phyloP scores from a whole-genome alignment of 2,888 invertebrate genomes.

The Agriopis marginaria region DNA sequence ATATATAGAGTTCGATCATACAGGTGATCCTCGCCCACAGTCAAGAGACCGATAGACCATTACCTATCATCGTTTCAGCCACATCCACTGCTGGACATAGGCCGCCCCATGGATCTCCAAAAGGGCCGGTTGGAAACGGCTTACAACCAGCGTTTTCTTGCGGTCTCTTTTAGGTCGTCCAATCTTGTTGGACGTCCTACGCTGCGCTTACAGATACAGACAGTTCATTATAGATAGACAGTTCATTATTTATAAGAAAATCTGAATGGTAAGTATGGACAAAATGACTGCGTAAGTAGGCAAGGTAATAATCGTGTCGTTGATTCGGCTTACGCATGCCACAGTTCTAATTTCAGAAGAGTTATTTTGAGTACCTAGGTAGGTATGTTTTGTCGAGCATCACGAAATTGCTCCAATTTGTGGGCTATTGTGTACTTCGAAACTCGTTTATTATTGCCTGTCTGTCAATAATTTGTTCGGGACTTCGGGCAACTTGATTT shows the following conservation, averaged over 20 bases:
- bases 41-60: no score
- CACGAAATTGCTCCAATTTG: slow-evolving; percentile 72
- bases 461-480: slow-evolving; percentile 8
- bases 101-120: no score
- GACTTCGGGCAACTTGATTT: slow-evolving; percentile 5
- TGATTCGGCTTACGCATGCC: slow-evolving; percentile 71
- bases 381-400: slow-evolving; percentile 54
- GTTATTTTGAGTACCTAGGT: slow-evolving; percentile 60
- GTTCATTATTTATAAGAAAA: background rate
- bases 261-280: slow-evolving; percentile 9
- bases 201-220: no score
- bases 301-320: slow-evolving; percentile 42
- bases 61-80: no score
- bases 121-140: no score
- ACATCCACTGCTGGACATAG: no score
- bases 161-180: no score
- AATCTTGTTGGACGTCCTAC: no score
- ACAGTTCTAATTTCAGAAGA: slow-evolving; percentile 69
- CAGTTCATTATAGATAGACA: no score
- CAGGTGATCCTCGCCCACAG: no score
- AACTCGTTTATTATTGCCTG: slow-evolving; percentile 25
- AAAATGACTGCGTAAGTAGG: slow-evolving; percentile 22
- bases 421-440: slow-evolving; percentile 58
- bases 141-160: no score
- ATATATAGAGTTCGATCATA: no score